phyloP scores from a whole-genome alignment of 2,113 vertebrate genomes.

The Stigmatopora nigra region DNA sequence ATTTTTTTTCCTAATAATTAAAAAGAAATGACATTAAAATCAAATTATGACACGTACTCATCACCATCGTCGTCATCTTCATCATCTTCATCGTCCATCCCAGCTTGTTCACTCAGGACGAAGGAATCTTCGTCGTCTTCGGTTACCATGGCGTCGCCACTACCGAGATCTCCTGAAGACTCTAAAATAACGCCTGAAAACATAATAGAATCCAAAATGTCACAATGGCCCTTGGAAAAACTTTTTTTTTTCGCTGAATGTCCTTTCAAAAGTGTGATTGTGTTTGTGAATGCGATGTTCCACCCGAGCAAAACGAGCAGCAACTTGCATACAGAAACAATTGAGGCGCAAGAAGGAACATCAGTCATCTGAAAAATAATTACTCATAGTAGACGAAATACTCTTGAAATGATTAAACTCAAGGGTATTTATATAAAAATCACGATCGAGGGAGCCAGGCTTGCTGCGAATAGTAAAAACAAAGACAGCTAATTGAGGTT shows the following conservation, averaged over 20 bases:
- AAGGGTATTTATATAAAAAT: too few species aligned
- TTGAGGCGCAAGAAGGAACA: not conserved
- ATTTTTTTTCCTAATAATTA: conserved; percentile 24
- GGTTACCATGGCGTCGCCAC: conserved; percentile 81
- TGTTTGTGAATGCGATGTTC: not conserved
- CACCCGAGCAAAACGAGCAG: not conserved
- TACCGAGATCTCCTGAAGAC: conserved; percentile 88
- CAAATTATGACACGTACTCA: conserved; percentile 78
- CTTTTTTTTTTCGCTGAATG: not conserved
- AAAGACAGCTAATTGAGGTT: too few species aligned
- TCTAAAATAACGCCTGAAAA: conserved; percentile 75
- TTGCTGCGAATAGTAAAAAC: too few species aligned
- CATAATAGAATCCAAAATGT: not conserved
- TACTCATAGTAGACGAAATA: not conserved
- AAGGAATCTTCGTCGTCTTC: conserved; percentile 64
- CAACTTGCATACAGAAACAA: not conserved
- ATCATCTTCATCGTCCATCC: conserved; percentile 81
- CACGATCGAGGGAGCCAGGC: too few species aligned
- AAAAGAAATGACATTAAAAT: not conserved
- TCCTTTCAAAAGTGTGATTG: not conserved
- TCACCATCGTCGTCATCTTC: conserved; percentile 80
- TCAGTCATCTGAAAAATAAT: not conserved
- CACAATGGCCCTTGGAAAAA: not conserved
- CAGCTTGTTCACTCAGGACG: conserved; percentile 77
- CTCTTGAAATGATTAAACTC: not conserved